Base-by-base conservation (phyloP, 1,140 invertebrate species). In the Varroa destructor region DNA sequence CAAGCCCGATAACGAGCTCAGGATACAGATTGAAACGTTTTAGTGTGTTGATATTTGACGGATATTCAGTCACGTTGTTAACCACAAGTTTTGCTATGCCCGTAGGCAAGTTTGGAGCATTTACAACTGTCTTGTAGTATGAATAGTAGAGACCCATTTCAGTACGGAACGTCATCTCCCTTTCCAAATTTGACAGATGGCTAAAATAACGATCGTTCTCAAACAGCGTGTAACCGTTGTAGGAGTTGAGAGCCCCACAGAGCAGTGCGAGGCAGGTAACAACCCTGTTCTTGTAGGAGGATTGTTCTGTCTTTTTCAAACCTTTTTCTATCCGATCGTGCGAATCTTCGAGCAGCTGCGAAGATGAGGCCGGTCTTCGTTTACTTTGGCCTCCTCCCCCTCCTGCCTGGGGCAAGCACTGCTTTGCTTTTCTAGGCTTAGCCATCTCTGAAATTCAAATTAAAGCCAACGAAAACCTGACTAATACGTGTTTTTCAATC, bases 91-190 rank as follows among this genome's bases (percentile, higher is more conserved):
- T 80, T 10, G 83, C 73, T 10, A 90, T 77, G 0, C 88, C 88
- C 3, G 84, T 81, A 1, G 81, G 73, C 74, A 87, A 86, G 4
- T 82, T 83, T 10, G 83, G 83, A 6, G 89, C 84, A 74, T 87
- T 83, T 0, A 87, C 85, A 36, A 93, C 81, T 0, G 84, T 86
- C 79, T 93, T 92, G 78, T 87, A 93, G 77, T 89, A 92, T 0
- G 88, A 90, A 78, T 90, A 92, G 78, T 92, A 92, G 76, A 92
- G 84, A 2, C 88, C 86, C 87, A 89, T 88, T 83, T 90, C 88
- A 43, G 88, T 88, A 43, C 87, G 80, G 75, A 91, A 86, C 10
- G 87, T 86, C 84, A 91, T 87, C 80, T 91, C 89, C 75, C 88
- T 81, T 76, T 91, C 89, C 74, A 90, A 78, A 12, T 86, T 85